Evolutionary conservation across 2,888 invertebrate species (phyloP).

Genomic region (Ormyrus nitidulus): DNA sequence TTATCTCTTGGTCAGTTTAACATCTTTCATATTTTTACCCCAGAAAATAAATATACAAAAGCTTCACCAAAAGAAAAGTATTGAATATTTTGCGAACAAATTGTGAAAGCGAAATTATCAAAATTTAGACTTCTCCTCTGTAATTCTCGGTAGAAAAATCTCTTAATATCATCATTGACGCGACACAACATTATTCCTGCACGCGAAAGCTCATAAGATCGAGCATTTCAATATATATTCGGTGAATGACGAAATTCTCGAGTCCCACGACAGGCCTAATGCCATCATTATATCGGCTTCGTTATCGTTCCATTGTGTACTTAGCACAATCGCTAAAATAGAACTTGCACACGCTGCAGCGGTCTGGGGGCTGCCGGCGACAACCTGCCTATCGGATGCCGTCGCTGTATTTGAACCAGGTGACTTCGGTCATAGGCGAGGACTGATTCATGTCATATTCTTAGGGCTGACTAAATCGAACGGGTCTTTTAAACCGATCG

Average conservation of each 20-base stretch:
- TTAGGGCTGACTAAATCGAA: too few species aligned
- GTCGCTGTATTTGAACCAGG: neutral
- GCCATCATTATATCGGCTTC: constrained; percentile 40
- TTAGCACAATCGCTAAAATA: constrained; percentile 39
- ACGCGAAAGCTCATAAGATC: constrained; percentile 3
- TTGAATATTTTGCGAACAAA: too few species aligned
- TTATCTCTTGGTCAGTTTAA: too few species aligned
- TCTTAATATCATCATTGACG: too few species aligned
- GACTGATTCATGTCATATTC: too few species aligned
- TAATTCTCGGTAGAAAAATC: too few species aligned
- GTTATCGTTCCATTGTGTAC: constrained; percentile 48
- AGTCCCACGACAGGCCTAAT: constrained; percentile 12
- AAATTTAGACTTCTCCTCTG: too few species aligned
- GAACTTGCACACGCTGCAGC: constrained; percentile 12
- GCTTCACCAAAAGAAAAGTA: too few species aligned
- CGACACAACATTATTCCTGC: neutral
- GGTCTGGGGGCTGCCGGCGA: neutral
- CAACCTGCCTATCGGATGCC: neutral
- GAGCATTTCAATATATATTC: constrained; percentile 15
- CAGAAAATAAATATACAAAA: too few species aligned
- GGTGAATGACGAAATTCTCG: constrained; percentile 20
- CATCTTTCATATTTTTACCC: too few species aligned
- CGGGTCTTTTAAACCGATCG: too few species aligned
- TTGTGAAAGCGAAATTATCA: too few species aligned
- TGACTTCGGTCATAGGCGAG: neutral